Evolutionary conservation across 2,113 vertebrate genomes (phyloP).

Genomic region (Upupa epops): DNA sequence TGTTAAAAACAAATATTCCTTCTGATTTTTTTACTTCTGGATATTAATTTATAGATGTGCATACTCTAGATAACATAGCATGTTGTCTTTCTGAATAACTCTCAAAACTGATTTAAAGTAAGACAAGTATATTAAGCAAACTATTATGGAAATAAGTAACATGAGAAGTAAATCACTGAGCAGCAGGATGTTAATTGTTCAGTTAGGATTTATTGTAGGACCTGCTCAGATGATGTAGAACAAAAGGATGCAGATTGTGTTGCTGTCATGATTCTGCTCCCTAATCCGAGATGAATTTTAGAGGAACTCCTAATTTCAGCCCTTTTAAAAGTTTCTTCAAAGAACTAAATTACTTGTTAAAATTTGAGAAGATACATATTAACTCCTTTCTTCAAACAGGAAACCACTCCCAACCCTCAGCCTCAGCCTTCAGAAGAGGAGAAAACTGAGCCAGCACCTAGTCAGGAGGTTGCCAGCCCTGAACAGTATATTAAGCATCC

Average conservation of each 20-base stretch:
- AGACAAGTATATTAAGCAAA: neutral
- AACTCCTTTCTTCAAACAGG: slow-evolving; percentile 71
- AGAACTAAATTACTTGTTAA: neutral
- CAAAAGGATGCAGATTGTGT: neutral
- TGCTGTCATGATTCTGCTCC: neutral
- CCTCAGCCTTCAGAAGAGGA: slow-evolving; percentile 86
- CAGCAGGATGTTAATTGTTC: neutral
- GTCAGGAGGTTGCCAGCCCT: slow-evolving; percentile 85
- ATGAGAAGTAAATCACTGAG: neutral
- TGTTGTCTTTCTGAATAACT: neutral
- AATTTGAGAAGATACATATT: neutral
- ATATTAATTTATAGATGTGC: neutral
- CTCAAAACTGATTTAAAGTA: neutral
- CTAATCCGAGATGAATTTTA: neutral
- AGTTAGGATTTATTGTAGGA: neutral
- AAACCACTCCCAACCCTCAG: slow-evolving; percentile 83
- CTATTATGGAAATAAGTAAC: neutral
- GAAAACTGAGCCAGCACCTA: slow-evolving; percentile 75
- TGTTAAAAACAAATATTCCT: too few relatives aligned
- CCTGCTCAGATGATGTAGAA: neutral
- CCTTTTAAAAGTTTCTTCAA: neutral
- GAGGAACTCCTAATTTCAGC: neutral
- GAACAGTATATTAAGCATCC: slow-evolving; percentile 96
- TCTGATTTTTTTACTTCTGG: too few relatives aligned
- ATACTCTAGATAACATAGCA: neutral